Percentiles rank a stretch among this genome's conserved stretches.
phyloP scores from a whole-genome alignment of 2,888 invertebrate genomes.

The Pherbina coryleti region DNA sequence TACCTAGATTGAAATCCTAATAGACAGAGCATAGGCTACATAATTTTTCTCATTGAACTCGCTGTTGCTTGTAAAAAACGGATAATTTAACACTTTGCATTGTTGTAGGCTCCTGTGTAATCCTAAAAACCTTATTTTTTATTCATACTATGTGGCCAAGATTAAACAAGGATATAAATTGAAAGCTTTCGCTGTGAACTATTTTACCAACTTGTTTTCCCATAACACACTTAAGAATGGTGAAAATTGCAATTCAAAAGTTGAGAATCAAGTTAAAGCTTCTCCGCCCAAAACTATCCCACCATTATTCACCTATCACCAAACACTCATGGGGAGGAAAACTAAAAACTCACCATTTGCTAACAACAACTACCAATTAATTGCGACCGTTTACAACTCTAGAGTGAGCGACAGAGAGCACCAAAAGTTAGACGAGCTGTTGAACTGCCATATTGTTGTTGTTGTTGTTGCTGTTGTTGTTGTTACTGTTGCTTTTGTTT shows the following conservation, averaged over 20 bases:
- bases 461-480: conserved; percentile 31
- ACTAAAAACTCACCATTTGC: not conserved
- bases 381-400: not conserved
- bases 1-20: too few species aligned
- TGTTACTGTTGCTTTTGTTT: conserved; percentile 44
- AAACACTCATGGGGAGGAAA: not conserved
- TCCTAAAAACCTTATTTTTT: too few species aligned
- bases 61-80: too few species aligned
- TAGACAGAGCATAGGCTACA: too few species aligned
- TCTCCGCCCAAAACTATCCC: not conserved
- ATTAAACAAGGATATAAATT: too few species aligned
- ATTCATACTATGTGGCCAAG: too few species aligned
- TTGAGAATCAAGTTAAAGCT: not conserved
- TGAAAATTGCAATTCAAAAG: not conserved
- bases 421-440: not conserved
- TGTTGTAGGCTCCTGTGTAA: too few species aligned
- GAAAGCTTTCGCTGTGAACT: too few species aligned
- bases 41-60: too few species aligned
- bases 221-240: too few species aligned
- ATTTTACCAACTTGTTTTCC: too few species aligned
- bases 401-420: not conserved
- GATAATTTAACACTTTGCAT: too few species aligned
- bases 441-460: not conserved
- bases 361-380: not conserved
- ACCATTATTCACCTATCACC: not conserved